phyloP scores from a whole-genome alignment of 1,140 invertebrate genomes.

The Apis florea region DNA sequence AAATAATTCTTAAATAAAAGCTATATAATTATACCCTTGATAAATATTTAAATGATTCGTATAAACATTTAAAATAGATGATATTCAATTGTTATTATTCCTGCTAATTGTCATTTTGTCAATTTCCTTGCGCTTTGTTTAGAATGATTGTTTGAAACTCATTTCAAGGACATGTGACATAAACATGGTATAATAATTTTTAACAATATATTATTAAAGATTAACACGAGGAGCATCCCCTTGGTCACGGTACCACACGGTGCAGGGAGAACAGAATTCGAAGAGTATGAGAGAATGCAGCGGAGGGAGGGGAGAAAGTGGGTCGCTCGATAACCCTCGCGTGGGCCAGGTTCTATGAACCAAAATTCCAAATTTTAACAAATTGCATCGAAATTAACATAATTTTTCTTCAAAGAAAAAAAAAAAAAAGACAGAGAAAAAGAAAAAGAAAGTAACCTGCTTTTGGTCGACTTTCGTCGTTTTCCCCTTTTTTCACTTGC shows the following conservation, averaged over 20 bases:
- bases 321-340: slow-evolving; percentile 70
- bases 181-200: not conserved
- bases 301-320: slow-evolving; percentile 62
- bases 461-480: too few relatives aligned
- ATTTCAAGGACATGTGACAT: not conserved
- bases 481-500: too few relatives aligned
- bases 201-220: too few relatives aligned
- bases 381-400: slow-evolving; percentile 32
- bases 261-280: slow-evolving; percentile 49
- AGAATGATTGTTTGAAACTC: not conserved
- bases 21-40: not conserved
- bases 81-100: not conserved
- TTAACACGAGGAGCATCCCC: slow-evolving; percentile 37
- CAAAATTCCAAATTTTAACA: slow-evolving; percentile 60
- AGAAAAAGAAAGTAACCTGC: not conserved
- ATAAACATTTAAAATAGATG: not conserved
- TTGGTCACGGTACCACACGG: slow-evolving; percentile 41
- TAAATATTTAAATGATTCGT: not conserved
- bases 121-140: not conserved
- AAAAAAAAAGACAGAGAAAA: not conserved
- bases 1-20: too few relatives aligned
- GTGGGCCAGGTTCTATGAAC: slow-evolving; percentile 50
- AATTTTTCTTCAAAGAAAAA: not conserved
- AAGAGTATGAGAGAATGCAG: slow-evolving; percentile 36
- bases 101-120: not conserved